Evolutionary conservation across 2,797 vertebrate genomes (phyloP).

Genomic region (Vespertilio murinus): DNA sequence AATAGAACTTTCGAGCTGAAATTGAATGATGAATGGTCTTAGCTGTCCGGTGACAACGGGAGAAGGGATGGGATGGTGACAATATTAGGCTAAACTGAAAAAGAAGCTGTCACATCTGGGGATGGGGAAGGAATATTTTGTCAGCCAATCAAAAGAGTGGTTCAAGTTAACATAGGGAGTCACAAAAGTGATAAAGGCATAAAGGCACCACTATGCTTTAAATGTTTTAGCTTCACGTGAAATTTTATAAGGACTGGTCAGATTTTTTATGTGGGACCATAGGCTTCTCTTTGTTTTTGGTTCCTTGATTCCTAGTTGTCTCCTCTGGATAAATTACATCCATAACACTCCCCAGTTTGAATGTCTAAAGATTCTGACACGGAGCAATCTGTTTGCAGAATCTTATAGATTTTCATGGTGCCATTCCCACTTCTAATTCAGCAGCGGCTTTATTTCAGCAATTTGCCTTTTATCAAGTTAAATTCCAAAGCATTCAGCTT

Average conservation of each 20-base stretch:
- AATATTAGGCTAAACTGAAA: neutral
- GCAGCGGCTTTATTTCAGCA: neutral
- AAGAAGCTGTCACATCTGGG: neutral
- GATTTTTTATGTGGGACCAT: neutral
- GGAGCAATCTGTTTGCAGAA: neutral
- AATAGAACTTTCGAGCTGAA: neutral
- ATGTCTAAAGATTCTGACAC: neutral
- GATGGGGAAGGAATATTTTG: neutral
- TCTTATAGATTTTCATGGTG: neutral
- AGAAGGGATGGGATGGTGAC: neutral
- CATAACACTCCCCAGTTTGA: neutral
- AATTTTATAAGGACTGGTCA: neutral
- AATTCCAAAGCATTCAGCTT: neutral
- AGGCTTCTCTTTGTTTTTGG: neutral
- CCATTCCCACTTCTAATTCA: neutral
- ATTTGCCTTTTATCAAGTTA: neutral
- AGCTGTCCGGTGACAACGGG: neutral
- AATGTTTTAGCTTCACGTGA: neutral
- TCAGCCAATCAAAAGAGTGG: neutral
- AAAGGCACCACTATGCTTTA: neutral
- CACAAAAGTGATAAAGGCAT: neutral
- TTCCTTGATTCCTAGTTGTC: neutral
- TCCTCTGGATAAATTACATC: neutral
- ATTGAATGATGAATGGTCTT: neutral
- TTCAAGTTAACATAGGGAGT: neutral